A percentile compares a stretch with the other conserved stretches of the same genome.
phyloP scores from a whole-genome alignment of 2,113 vertebrate genomes.

The Pardalotus punctatus region DNA sequence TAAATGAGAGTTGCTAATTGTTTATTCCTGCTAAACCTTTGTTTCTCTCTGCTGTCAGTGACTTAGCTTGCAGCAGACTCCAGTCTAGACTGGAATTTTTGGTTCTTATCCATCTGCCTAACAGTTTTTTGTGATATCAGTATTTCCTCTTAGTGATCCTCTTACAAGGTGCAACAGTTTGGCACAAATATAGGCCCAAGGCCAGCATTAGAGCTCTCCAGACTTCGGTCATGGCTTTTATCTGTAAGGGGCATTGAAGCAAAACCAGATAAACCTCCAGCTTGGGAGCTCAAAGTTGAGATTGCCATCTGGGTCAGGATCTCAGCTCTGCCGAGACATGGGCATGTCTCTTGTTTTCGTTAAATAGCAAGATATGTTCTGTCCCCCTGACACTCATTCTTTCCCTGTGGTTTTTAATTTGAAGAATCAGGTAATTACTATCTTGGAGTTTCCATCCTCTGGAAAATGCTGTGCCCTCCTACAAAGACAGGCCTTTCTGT shows the following conservation, averaged over 20 bases:
- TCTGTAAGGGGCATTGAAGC: neutral
- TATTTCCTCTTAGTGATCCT: neutral
- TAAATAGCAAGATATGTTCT: neutral
- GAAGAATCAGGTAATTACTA: neutral
- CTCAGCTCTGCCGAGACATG: accelerated
- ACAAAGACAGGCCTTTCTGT: neutral
- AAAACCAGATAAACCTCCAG: neutral
- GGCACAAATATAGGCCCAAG: neutral
- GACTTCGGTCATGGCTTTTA: neutral
- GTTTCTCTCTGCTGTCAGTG: neutral
- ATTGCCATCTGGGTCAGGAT: neutral
- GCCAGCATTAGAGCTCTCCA: neutral
- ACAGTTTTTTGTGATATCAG: neutral
- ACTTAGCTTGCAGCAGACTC: neutral
- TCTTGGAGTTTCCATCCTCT: neutral
- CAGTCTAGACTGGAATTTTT: neutral
- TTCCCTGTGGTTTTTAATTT: neutral
- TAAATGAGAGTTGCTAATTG: neutral
- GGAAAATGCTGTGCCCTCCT: neutral
- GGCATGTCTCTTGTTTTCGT: neutral
- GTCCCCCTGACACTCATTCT: neutral
- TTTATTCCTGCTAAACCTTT: neutral
- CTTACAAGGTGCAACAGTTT: neutral
- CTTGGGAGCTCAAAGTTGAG: neutral
- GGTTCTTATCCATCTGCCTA: neutral